These are phyloP conservation scores for Lithosia quadra DNA, from an alignment of 2,888 invertebrate genomes.

Conservation along the genomic window DNA sequence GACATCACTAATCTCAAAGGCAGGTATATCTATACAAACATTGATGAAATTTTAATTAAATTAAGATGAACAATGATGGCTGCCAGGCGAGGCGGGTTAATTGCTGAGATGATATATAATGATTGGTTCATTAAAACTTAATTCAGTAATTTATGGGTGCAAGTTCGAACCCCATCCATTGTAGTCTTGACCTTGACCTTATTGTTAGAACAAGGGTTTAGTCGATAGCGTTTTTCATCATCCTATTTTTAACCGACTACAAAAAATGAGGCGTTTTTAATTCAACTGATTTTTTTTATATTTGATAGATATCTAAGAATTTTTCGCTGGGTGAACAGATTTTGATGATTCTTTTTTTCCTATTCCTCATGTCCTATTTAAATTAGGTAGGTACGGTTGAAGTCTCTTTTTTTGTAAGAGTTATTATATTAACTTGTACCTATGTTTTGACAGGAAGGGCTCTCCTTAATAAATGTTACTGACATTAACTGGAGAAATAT, in stretches of 20 bases:
- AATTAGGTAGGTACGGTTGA: no score
- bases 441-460: no score
- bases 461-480: no score
- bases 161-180: not conserved
- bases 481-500: no score
- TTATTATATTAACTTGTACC: no score
- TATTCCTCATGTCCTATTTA: no score
- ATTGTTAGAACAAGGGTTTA: not conserved
- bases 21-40: not conserved
- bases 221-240: not conserved
- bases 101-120: slow-evolving; percentile 4
- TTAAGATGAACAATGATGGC: slow-evolving; percentile 1
- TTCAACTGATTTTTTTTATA: no score
- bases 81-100: not conserved
- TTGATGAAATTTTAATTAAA: slow-evolving; percentile 3
- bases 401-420: no score
- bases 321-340: no score
- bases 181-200: not conserved
- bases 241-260: not conserved
- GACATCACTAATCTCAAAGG: not conserved
- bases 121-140: slow-evolving; percentile 11
- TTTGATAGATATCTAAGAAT: no score
- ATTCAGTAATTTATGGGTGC: slow-evolving; percentile 5
- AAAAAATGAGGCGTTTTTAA: no score
- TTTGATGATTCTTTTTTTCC: no score